A percentile compares a stretch with the other conserved stretches of the same genome.
phyloP scores from a whole-genome alignment of 2,113 vertebrate genomes.

The Pteropus alecto region DNA sequence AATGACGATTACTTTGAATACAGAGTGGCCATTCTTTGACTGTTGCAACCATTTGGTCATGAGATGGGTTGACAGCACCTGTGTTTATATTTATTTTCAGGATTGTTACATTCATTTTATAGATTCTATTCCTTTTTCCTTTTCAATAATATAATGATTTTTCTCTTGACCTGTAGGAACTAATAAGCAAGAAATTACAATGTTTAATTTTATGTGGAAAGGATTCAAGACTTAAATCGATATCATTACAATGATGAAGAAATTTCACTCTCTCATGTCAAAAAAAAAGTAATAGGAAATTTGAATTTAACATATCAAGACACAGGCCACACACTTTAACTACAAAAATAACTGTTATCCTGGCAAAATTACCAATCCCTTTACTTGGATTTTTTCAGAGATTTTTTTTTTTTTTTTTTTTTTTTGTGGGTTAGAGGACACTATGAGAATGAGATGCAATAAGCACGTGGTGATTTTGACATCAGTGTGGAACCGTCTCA shows the following conservation, averaged over 20 bases:
- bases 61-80: neutral
- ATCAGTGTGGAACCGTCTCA: neutral
- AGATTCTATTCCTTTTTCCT: neutral
- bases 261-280: neutral
- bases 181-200: neutral
- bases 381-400: neutral
- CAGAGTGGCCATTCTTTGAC: neutral
- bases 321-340: neutral
- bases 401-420: neutral
- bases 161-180: neutral
- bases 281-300: constrained; percentile 10
- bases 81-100: neutral
- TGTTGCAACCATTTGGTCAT: neutral
- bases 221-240: neutral
- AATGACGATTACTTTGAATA: neutral
- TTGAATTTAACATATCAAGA: neutral
- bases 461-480: neutral
- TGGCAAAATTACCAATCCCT: neutral
- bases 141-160: neutral
- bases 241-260: neutral
- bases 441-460: neutral
- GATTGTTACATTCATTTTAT: neutral
- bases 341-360: neutral
- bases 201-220: neutral
- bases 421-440: neutral